Conservation (phyloP, 2,888 invertebrate species). For the Cephus rjabovi region DNA sequence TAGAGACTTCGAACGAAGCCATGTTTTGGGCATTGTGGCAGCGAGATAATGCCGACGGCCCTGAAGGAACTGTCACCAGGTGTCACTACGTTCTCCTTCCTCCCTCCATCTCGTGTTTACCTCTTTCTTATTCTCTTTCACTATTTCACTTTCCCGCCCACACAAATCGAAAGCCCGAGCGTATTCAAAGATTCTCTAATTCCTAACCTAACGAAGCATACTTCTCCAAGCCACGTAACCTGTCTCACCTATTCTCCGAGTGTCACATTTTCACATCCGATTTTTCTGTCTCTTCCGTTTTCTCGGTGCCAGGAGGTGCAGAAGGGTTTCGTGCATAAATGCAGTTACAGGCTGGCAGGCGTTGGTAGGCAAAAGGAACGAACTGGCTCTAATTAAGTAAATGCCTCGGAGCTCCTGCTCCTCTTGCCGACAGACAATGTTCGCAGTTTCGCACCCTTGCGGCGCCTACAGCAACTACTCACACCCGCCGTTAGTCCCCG, state of each 20-base stretch:
- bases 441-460: conserved; percentile 42
- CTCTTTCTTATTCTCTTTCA: neutral
- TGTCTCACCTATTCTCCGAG: too few relatives aligned
- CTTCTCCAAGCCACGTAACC: too few relatives aligned
- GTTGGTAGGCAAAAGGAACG: neutral
- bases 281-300: too few relatives aligned
- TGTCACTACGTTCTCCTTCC: conserved; percentile 19
- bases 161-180: too few relatives aligned
- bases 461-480: conserved; percentile 22
- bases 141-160: too few relatives aligned
- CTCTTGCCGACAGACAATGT: conserved; percentile 42
- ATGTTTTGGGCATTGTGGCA: conserved; percentile 52
- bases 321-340: conserved; percentile 13
- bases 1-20: conserved; percentile 50
- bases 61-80: conserved; percentile 46
- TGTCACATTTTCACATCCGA: too few relatives aligned
- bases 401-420: conserved; percentile 47
- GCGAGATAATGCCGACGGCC: conserved; percentile 43
- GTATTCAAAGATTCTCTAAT: too few relatives aligned
- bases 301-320: too few relatives aligned
- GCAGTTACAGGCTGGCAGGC: conserved; percentile 16
- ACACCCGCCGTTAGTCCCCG: conserved; percentile 9
- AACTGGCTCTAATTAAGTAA: conserved; percentile 56
- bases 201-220: too few relatives aligned
- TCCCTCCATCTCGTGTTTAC: neutral